Evolutionary conservation across 2,113 vertebrate genomes (phyloP).

Genomic region (Seriola rivoliana): DNA sequence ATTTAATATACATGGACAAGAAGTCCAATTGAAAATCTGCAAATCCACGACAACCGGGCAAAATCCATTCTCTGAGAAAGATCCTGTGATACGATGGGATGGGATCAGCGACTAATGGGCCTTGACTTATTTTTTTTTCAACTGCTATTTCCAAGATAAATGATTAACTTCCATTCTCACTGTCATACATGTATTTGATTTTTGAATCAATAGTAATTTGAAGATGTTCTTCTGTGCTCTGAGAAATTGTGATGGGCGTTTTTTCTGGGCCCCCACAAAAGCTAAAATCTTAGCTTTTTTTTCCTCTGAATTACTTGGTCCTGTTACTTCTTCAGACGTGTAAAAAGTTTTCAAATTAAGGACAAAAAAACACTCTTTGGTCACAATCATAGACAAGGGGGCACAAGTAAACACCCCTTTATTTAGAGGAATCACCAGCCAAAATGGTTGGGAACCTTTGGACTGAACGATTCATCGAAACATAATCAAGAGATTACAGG

Average conservation of each 20-base stretch:
- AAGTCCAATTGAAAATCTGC: not conserved
- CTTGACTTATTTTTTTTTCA: not conserved
- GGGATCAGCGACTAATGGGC: not conserved
- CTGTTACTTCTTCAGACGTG: not conserved
- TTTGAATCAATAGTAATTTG: not conserved
- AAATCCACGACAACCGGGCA: not conserved
- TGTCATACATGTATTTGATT: not conserved
- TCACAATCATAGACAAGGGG: not conserved
- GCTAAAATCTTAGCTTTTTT: not conserved
- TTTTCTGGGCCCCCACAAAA: too few species aligned
- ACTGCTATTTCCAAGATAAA: not conserved
- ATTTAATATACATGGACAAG: not conserved
- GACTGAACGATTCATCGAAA: not conserved
- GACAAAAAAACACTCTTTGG: not conserved
- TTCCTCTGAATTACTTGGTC: not conserved
- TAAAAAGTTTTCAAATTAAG: not conserved
- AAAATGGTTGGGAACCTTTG: not conserved
- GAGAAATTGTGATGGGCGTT: not conserved
- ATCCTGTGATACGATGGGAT: not conserved
- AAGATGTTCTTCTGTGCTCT: too few species aligned
- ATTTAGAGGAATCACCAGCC: not conserved
- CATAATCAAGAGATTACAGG: not conserved
- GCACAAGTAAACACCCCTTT: not conserved
- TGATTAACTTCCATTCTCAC: not conserved
- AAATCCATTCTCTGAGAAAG: not conserved